Percentiles rank a stretch among this genome's conserved stretches.
Conservation (phyloP, 2,113 vertebrate genomes). For the Anoura caudifer region DNA sequence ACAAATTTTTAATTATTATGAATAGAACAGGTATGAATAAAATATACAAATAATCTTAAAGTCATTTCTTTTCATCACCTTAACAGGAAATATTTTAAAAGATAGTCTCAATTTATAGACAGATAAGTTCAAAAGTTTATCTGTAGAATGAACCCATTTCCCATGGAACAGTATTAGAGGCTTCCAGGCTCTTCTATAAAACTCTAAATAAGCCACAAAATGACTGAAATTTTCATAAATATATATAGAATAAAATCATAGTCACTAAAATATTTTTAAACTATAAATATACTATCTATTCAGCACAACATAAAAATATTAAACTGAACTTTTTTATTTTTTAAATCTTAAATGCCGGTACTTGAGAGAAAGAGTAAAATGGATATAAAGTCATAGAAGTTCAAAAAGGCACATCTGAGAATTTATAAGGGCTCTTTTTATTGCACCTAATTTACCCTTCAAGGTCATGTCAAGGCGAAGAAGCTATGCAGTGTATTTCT, state of each 20-base stretch:
- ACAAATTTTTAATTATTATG: neutral
- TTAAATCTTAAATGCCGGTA: neutral
- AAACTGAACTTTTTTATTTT: neutral
- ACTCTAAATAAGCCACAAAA: neutral
- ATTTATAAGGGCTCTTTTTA: neutral
- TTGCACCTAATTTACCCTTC: neutral
- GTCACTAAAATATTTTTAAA: slow-evolving; percentile 18
- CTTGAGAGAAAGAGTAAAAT: neutral
- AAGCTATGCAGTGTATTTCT: neutral
- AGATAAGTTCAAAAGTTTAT: neutral
- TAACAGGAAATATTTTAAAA: neutral
- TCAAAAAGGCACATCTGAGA: neutral
- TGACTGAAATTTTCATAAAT: neutral
- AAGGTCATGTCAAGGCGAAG: neutral
- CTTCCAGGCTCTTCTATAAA: neutral
- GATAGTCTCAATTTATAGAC: neutral
- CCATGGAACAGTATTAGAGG: neutral
- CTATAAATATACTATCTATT: neutral
- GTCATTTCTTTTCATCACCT: neutral
- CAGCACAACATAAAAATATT: slow-evolving; percentile 28
- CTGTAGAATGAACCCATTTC: neutral
- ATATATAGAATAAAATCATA: neutral
- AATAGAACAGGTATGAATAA: slow-evolving; percentile 27
- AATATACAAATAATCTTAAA: slow-evolving; percentile 24
- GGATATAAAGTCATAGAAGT: neutral